A percentile compares a stretch with the other conserved stretches of the same genome.
Conservation (phyloP, 2,113 vertebrate species). For the Menidia beryllina region DNA sequence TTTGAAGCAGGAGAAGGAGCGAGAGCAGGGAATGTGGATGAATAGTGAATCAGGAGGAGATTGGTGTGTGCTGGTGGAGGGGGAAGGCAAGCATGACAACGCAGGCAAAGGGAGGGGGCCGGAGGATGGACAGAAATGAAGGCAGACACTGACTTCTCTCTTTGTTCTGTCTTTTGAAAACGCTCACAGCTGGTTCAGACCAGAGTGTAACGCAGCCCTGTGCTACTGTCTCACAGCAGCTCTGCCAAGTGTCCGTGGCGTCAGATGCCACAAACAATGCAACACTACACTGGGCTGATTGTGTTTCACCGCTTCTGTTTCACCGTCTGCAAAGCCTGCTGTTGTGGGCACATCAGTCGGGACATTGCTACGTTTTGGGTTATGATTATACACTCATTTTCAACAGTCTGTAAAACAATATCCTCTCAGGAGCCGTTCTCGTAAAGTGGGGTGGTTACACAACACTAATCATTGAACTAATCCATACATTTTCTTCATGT, state of each 20-base stretch:
- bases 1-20: slow-evolving; percentile 39
- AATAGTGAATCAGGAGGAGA: slow-evolving; percentile 36
- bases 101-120: slow-evolving; percentile 40
- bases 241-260: slow-evolving; percentile 63
- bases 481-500: neutral
- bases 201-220: slow-evolving; percentile 61
- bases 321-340: slow-evolving; percentile 49
- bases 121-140: slow-evolving; percentile 53
- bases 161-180: slow-evolving; percentile 75
- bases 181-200: slow-evolving; percentile 66
- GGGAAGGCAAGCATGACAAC: slow-evolving; percentile 42
- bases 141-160: slow-evolving; percentile 72
- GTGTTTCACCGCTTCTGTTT: slow-evolving; percentile 71
- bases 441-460: neutral
- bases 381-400: slow-evolving; percentile 28
- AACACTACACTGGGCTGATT: slow-evolving; percentile 71
- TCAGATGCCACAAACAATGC: slow-evolving; percentile 76
- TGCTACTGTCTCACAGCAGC: slow-evolving; percentile 50
- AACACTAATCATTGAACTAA: slow-evolving; percentile 1
- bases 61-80: slow-evolving; percentile 15
- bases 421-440: slow-evolving; percentile 19
- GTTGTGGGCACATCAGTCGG: slow-evolving; percentile 26
- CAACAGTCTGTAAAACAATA: slow-evolving; percentile 28
- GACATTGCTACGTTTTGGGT: slow-evolving; percentile 21
- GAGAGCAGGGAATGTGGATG: slow-evolving; percentile 36